Evolutionary conservation across 2,113 vertebrate genomes (phyloP).

Genomic region (Rhynchopsitta pachyrhyncha): DNA sequence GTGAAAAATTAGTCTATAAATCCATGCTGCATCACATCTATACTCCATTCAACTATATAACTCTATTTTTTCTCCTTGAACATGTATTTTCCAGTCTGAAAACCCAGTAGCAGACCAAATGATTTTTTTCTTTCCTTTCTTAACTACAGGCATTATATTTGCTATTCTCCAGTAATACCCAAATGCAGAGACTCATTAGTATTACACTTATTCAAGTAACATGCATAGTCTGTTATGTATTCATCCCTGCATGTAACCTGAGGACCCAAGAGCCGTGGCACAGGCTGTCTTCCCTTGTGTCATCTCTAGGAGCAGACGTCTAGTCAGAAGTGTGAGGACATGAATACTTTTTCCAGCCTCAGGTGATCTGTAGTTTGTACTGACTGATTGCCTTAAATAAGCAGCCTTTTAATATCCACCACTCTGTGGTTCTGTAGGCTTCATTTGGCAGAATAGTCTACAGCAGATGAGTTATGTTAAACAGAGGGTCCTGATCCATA

Average conservation of each 20-base stretch:
- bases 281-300: not conserved
- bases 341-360: not conserved
- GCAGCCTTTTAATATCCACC: slow-evolving; percentile 3
- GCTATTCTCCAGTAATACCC: not conserved
- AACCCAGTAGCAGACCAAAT: not conserved
- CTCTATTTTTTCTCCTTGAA: not conserved
- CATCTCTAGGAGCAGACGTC: not conserved
- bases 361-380: not conserved
- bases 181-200: not conserved
- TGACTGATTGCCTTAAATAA: slow-evolving; percentile 24
- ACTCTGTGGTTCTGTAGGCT: not conserved
- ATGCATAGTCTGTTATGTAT: not conserved
- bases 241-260: not conserved
- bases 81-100: not conserved
- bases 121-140: not conserved
- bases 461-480: not conserved
- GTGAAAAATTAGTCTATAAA: slow-evolving; percentile 24
- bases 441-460: not conserved
- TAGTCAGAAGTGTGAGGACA: not conserved
- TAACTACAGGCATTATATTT: not conserved
- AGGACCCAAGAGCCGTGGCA: not conserved
- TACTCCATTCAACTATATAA: not conserved
- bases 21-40: not conserved
- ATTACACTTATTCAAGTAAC: not conserved
- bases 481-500: not conserved